These are phyloP conservation scores for Trachemys scripta DNA, from an alignment of 2,113 vertebrate genomes.

Conservation along the genomic window DNA sequence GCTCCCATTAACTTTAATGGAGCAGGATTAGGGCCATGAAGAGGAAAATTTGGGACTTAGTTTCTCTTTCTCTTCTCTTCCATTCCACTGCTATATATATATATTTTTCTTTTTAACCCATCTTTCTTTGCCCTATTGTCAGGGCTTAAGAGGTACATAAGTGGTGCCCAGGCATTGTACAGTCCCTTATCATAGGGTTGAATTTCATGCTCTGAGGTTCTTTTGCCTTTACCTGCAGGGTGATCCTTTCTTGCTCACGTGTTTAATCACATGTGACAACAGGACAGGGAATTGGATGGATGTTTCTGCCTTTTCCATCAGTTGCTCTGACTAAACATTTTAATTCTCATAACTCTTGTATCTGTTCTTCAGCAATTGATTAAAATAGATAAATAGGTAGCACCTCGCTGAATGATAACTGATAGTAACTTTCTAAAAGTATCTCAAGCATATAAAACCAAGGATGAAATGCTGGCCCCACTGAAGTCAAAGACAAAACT, in stretches of 20 bases:
- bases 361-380: slow-evolving; percentile 44
- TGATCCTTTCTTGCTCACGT: slow-evolving; percentile 38
- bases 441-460: slow-evolving; percentile 43
- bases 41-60: too few species aligned
- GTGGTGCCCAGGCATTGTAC: background rate
- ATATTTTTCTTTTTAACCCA: background rate
- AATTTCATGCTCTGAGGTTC: background rate
- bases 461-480: slow-evolving; percentile 31
- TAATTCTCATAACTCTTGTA: slow-evolving; percentile 39
- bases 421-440: background rate
- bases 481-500: slow-evolving; percentile 18
- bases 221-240: slow-evolving; percentile 6
- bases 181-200: background rate
- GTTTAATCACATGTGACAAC: slow-evolving; percentile 38
- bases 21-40: background rate
- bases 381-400: slow-evolving; percentile 59
- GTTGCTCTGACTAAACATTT: slow-evolving; percentile 49
- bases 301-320: slow-evolving; percentile 34
- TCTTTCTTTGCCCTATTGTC: fast-evolving
- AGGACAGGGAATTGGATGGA: slow-evolving; percentile 26
- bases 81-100: background rate
- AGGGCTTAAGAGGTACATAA: background rate
- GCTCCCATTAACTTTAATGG: background rate
- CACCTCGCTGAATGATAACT: background rate
- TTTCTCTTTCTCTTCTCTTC: background rate